Conservation (phyloP, 2,113 vertebrate genomes). For the Pelusios castaneus region DNA sequence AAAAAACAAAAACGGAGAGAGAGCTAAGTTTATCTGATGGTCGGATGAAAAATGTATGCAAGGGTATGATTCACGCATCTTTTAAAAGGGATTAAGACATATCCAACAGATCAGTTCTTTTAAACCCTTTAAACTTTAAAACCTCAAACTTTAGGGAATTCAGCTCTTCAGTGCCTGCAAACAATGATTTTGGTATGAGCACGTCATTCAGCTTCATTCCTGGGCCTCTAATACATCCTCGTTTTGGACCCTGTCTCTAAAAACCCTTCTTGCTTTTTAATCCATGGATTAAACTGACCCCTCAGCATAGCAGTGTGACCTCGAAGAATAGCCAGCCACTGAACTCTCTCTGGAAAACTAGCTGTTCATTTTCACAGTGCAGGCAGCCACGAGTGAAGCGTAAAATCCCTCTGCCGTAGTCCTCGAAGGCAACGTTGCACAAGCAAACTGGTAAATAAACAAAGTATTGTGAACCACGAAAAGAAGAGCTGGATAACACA, state of each 20-base stretch:
- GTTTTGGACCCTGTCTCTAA: slow-evolving; percentile 32
- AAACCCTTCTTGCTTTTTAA: neutral
- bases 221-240: neutral
- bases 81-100: neutral
- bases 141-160: neutral
- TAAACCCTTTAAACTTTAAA: neutral
- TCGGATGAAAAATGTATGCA: neutral
- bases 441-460: slow-evolving; percentile 49
- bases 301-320: slow-evolving; percentile 31
- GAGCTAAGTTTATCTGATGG: neutral
- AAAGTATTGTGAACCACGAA: slow-evolving; percentile 4
- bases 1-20: neutral
- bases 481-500: neutral
- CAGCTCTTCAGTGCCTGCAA: neutral
- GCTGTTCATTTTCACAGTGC: slow-evolving; percentile 49
- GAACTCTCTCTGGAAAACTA: slow-evolving; percentile 38
- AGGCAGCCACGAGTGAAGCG: slow-evolving; percentile 46
- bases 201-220: rapidly evolving
- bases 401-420: slow-evolving; percentile 24
- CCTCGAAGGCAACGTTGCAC: slow-evolving; percentile 49
- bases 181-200: neutral
- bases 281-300: slow-evolving; percentile 7
- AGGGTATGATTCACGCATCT: neutral
- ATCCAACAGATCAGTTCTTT: neutral
- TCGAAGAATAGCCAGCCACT: slow-evolving; percentile 51